These are phyloP conservation scores for Neodiprion pinetum DNA, from an alignment of 1,140 invertebrate species.

Conservation along the genomic window DNA sequence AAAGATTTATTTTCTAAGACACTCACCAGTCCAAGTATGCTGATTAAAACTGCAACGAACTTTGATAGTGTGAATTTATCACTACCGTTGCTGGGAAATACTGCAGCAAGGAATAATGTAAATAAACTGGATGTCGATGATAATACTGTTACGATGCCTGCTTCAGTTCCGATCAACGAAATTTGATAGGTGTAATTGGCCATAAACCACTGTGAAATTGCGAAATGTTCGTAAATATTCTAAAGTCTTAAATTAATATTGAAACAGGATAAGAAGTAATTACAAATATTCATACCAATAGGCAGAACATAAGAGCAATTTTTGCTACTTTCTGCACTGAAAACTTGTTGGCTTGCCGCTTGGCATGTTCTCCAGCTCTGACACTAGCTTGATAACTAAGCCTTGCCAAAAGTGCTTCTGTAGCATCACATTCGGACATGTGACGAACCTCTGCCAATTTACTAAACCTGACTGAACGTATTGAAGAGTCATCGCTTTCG, in stretches of 20 bases:
- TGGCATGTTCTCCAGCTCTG: slow-evolving; percentile 73
- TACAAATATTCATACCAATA: slow-evolving; percentile 69
- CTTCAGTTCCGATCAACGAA: slow-evolving; percentile 77
- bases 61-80: slow-evolving; percentile 87
- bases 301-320: slow-evolving; percentile 78
- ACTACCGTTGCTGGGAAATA: slow-evolving; percentile 78
- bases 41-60: slow-evolving; percentile 78
- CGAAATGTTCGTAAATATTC: not conserved
- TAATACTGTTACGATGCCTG: slow-evolving; percentile 79
- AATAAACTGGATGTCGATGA: slow-evolving; percentile 86
- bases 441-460: slow-evolving; percentile 85
- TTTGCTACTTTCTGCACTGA: slow-evolving; percentile 75
- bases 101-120: slow-evolving; percentile 79
- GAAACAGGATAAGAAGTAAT: not conserved
- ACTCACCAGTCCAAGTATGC: slow-evolving; percentile 79
- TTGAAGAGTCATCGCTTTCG: slow-evolving; percentile 83
- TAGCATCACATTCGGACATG: slow-evolving; percentile 82
- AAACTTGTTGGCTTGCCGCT: slow-evolving; percentile 73
- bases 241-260: not conserved
- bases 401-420: slow-evolving; percentile 82
- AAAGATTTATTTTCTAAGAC: slow-evolving; percentile 29
- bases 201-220: slow-evolving; percentile 77
- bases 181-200: slow-evolving; percentile 84
- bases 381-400: slow-evolving; percentile 85
- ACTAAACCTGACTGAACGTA: slow-evolving; percentile 80